These are phyloP conservation scores for Drosophila buzzatii DNA, from an alignment of 2,888 invertebrate genomes.

Conservation along the genomic window DNA sequence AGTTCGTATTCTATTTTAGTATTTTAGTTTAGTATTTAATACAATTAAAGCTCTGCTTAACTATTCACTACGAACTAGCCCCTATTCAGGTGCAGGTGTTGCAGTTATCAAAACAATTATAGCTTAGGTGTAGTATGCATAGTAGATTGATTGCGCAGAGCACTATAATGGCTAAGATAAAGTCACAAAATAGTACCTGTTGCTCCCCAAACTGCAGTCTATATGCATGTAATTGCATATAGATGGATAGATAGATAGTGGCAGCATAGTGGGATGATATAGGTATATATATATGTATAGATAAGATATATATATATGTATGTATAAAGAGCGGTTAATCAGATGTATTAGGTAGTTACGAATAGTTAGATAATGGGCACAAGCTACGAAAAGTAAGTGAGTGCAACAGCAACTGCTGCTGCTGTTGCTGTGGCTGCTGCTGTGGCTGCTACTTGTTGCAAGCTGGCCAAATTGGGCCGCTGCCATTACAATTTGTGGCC, in stretches of 20 bases:
- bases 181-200: slow-evolving; percentile 86
- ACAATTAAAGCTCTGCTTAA: slow-evolving; percentile 20
- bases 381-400: slow-evolving; percentile 33
- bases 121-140: slow-evolving; percentile 85
- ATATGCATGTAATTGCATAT: slow-evolving; percentile 26
- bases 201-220: slow-evolving; percentile 85
- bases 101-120: slow-evolving; percentile 83
- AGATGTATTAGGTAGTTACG: slow-evolving; percentile 43
- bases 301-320: slow-evolving; percentile 10
- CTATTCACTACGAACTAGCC: background rate
- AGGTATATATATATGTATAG: background rate
- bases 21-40: slow-evolving; percentile 7
- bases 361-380: slow-evolving; percentile 45
- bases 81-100: slow-evolving; percentile 77
- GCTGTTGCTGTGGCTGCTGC: slow-evolving; percentile 44
- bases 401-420: slow-evolving; percentile 26
- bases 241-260: slow-evolving; percentile 4
- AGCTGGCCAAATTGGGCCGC: slow-evolving; percentile 67
- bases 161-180: slow-evolving; percentile 84
- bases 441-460: slow-evolving; percentile 61
- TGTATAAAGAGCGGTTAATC: slow-evolving; percentile 41
- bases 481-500: slow-evolving; percentile 75
- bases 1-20: background rate
- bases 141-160: slow-evolving; percentile 85
- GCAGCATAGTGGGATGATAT: slow-evolving; percentile 24